Evolutionary conservation across 2,888 invertebrate genomes (phyloP).

Genomic region (Ormia ochracea): DNA sequence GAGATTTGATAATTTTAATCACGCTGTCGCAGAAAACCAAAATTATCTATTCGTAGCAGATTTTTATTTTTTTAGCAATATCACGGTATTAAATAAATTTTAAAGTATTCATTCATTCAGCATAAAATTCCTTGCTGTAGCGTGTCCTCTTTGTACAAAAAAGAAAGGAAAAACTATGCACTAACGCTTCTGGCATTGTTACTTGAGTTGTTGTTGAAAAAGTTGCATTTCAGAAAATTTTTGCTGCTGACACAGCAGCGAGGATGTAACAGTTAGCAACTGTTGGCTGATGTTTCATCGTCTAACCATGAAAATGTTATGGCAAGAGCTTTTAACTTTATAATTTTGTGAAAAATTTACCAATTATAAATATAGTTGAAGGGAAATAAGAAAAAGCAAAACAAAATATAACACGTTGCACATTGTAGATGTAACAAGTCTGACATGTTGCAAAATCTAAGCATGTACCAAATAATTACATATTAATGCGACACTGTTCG

Average conservation of each 20-base stretch:
- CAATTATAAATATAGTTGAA: not conserved
- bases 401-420: not conserved
- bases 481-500: not conserved
- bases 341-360: not conserved
- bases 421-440: not conserved
- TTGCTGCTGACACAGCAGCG: constrained; percentile 37
- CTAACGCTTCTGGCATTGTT: constrained; percentile 27
- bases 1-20: too few species aligned
- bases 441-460: not conserved
- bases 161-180: not conserved
- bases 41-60: too few species aligned
- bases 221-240: constrained; percentile 29
- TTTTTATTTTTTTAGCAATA: too few species aligned
- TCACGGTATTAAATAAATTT: too few species aligned
- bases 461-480: not conserved
- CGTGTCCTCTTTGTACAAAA: not conserved
- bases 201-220: constrained; percentile 21
- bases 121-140: not conserved
- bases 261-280: constrained; percentile 19
- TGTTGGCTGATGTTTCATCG: constrained; percentile 4
- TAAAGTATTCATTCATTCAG: too few species aligned
- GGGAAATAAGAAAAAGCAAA: not conserved
- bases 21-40: too few species aligned
- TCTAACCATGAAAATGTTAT: constrained; percentile 11
- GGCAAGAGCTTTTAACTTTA: constrained; percentile 9